Evolutionary conservation across 2,797 vertebrate genomes (phyloP), one percentile per base, ranked within the genome.

Genomic region (Mormyrus hasselquistii): DNA sequence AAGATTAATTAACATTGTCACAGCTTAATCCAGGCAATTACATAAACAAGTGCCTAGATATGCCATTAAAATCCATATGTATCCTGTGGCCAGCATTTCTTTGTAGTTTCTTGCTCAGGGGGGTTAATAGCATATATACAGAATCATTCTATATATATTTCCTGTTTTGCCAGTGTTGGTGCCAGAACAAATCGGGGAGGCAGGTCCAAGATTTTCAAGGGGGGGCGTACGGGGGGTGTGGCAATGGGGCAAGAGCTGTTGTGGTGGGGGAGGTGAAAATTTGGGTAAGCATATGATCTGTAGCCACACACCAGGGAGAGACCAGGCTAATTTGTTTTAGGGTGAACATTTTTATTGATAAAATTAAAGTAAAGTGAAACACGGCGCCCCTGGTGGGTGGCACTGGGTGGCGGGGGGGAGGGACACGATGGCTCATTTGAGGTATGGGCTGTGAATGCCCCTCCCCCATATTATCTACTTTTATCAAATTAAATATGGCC

Each of bases 401-500:
- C 59, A 62, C 7, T 10, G 59, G n/a, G 57, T 1, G 55, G 55
- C 25, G 4, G 4, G 4, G 19, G 4, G 53, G 53, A 19, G 52
- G 57, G n/a, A 19, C 19, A n/a, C 1, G 19, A 22, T 59, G 57
- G n/a, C 59, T 62, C 59, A 62, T 65, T 65, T 25, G 9, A 3
- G 8, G 25, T 65, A 5, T 69, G 62, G 25, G 62, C 25, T 34
- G 62, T 62, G 25, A 34, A 34, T 69, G 22, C 57, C 57, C 57
- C 57, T 22, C 47, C 22, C 16, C 65, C 29, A 19, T 5, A 10
- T 76, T 76, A 12, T 34, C 38, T 7, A 38, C 29, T 29, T 84
- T 50, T 47, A 22, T 84, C 82, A 47, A 84, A 50, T 50, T 84
- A 49, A 84, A 84, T 84, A 25, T 84, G 47, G 82, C n/a, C 82